These are phyloP conservation scores for Barbus barbus DNA, from an alignment of 2,113 vertebrate genomes.

Conservation along the genomic window DNA sequence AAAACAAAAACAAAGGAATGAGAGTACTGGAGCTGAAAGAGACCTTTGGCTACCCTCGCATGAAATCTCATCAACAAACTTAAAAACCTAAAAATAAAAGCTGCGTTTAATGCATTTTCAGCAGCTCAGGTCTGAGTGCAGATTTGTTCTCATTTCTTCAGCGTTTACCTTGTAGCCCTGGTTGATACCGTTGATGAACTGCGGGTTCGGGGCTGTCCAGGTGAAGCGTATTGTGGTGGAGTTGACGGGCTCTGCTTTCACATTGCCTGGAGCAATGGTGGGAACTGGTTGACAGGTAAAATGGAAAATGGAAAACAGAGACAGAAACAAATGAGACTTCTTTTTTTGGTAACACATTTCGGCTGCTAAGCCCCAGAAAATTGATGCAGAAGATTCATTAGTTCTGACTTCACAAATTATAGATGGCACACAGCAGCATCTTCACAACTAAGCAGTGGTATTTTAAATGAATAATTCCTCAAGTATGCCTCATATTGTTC, in stretches of 20 bases:
- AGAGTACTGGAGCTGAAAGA: neutral
- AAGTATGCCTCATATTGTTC: neutral
- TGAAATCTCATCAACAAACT: neutral
- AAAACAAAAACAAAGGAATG: neutral
- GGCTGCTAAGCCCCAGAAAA: neutral
- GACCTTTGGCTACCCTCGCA: neutral
- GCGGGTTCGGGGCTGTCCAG: constrained; percentile 96
- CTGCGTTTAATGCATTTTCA: neutral
- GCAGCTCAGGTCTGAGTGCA: neutral
- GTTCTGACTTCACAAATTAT: neutral
- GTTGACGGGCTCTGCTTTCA: constrained; percentile 87
- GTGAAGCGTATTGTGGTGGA: constrained; percentile 91
- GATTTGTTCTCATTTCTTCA: constrained; percentile 9
- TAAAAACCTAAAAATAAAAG: neutral
- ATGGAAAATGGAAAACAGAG: constrained; percentile 6
- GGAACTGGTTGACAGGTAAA: constrained; percentile 79
- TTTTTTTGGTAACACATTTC: neutral
- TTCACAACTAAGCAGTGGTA: neutral
- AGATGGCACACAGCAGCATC: neutral
- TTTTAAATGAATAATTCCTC: neutral
- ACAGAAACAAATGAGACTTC: constrained; percentile 5
- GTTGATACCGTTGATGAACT: constrained; percentile 99
- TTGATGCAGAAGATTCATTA: neutral
- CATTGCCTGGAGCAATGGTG: constrained; percentile 92
- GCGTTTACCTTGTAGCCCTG: constrained; percentile 94